phyloP scores from a whole-genome alignment of 2,797 vertebrate species.

The Tauraco hartlaubi region DNA sequence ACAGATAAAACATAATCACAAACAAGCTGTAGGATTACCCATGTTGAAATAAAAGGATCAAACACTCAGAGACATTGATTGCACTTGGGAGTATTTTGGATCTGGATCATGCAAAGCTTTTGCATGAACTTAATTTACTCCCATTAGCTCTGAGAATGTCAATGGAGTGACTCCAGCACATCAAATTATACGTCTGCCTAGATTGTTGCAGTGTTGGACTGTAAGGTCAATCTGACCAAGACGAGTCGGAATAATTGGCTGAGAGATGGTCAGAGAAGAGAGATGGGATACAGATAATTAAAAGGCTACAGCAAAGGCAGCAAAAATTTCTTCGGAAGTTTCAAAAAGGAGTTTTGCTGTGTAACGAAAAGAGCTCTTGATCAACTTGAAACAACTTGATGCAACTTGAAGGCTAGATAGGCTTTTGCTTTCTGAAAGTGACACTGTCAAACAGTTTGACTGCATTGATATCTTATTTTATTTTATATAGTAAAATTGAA shows the following conservation, averaged over 20 bases:
- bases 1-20: slow-evolving; percentile 16
- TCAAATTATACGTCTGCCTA: background rate
- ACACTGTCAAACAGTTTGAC: background rate
- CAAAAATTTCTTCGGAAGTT: background rate
- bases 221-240: background rate
- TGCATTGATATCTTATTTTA: background rate
- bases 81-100: background rate
- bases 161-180: background rate
- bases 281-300: background rate
- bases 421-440: background rate
- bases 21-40: slow-evolving; percentile 4
- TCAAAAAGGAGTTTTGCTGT: background rate
- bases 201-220: background rate
- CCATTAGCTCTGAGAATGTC: background rate
- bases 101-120: slow-evolving; percentile 5
- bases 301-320: background rate
- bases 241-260: background rate
- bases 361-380: background rate
- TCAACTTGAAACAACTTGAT: background rate
- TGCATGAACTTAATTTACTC: slow-evolving; percentile 32
- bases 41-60: slow-evolving; percentile 12
- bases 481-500: background rate
- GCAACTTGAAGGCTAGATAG: background rate
- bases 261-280: background rate
- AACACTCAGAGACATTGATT: background rate